phyloP scores from a whole-genome alignment of 2,113 vertebrate species.

The Apistogramma diplotaenia region DNA sequence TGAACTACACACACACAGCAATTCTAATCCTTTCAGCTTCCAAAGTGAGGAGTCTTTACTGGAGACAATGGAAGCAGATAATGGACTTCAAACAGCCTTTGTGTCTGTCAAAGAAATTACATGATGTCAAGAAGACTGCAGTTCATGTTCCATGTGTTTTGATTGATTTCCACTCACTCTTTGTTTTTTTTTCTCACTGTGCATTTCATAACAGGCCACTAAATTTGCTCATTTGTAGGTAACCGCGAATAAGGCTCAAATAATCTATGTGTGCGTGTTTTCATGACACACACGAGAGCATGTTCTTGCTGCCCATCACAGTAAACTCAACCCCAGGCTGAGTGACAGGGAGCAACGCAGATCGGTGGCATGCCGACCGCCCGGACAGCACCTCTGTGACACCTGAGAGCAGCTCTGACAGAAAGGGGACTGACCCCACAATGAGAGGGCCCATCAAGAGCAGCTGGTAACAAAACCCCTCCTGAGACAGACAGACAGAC shows the following conservation, averaged over 20 bases:
- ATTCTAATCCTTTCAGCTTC: not conserved
- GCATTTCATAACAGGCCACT: not conserved
- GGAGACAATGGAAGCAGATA: not conserved
- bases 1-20: not conserved
- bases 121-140: not conserved
- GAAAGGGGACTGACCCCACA: constrained; percentile 2
- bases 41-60: not conserved
- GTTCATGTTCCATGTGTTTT: not conserved
- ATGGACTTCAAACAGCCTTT: not conserved
- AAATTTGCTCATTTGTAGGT: not conserved
- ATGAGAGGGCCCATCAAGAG: constrained; percentile 8
- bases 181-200: not conserved
- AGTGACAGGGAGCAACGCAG: not conserved
- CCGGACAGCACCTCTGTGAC: not conserved
- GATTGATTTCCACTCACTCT: not conserved
- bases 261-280: not conserved
- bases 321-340: constrained; percentile 4
- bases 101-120: not conserved
- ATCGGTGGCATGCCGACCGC: not conserved
- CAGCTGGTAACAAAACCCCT: constrained; percentile 17
- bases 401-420: constrained; percentile 3
- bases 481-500: not conserved
- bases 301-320: constrained; percentile 6
- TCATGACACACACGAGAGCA: not conserved
- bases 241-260: not conserved